Evolutionary conservation across 2,888 invertebrate species (phyloP).

Genomic region (Harmothoe impar): DNA sequence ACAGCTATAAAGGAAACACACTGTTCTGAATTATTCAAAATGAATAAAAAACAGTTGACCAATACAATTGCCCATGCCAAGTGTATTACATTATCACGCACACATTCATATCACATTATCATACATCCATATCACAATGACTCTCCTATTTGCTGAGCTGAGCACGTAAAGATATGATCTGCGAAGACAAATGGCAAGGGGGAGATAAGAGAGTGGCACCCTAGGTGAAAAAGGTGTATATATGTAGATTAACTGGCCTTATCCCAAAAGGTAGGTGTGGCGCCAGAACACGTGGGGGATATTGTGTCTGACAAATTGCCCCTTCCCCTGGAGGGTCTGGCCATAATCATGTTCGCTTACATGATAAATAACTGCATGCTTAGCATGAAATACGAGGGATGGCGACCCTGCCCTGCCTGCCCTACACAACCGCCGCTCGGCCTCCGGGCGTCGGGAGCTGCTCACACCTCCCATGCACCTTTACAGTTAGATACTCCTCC

Average conservation of each 20-base stretch:
- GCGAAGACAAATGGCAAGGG: too few relatives aligned
- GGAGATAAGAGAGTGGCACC: too few relatives aligned
- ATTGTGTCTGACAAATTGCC: conserved; percentile 51
- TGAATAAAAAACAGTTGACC: too few relatives aligned
- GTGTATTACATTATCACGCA: too few relatives aligned
- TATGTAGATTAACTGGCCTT: conserved; percentile 17
- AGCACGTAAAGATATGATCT: too few relatives aligned
- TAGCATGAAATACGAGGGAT: conserved; percentile 57
- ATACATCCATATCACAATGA: too few relatives aligned
- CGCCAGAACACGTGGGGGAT: conserved; percentile 9
- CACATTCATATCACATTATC: too few relatives aligned
- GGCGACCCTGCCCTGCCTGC: not conserved
- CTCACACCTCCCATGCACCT: not conserved
- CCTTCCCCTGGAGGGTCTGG: conserved; percentile 21
- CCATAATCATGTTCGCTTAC: conserved; percentile 55
- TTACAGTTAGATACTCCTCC: not conserved
- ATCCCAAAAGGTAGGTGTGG: conserved; percentile 14
- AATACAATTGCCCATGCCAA: too few relatives aligned
- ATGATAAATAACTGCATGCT: conserved; percentile 61
- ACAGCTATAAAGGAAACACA: too few relatives aligned
- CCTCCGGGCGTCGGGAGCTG: not conserved
- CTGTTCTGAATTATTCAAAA: too few relatives aligned
- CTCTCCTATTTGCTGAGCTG: too few relatives aligned
- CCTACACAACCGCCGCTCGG: not conserved
- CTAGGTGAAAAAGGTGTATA: not conserved